phyloP scores from a whole-genome alignment of 2,797 vertebrate genomes.

The Synanceia verrucosa region DNA sequence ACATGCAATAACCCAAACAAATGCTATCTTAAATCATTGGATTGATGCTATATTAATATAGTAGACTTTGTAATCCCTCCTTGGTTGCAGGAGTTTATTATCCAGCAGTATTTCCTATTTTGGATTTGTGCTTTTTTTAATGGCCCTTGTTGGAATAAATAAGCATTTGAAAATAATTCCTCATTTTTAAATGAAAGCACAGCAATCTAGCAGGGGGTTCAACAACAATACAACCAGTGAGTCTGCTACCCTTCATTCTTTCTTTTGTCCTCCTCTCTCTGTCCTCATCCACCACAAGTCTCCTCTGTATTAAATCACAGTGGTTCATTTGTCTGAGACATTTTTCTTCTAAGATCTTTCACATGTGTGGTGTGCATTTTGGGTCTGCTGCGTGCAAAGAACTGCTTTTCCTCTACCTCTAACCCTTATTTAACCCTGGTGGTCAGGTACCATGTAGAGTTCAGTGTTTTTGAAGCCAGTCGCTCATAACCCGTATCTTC shows the following conservation, averaged over 20 bases:
- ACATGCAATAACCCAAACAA: not conserved
- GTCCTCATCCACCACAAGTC: slow-evolving; percentile 47
- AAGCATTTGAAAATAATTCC: not conserved
- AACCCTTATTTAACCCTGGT: slow-evolving; percentile 61
- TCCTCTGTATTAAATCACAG: slow-evolving; percentile 53
- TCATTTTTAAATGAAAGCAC: slow-evolving; percentile 17
- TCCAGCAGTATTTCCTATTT: not conserved
- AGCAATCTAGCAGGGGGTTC: slow-evolving; percentile 10
- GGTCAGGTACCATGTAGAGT: slow-evolving; percentile 61
- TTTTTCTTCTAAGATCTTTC: slow-evolving; percentile 51
- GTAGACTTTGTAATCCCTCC: not conserved
- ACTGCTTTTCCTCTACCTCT: slow-evolving; percentile 43
- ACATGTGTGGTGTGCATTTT: slow-evolving; percentile 41
- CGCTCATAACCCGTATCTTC: slow-evolving; percentile 48
- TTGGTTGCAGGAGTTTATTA: not conserved
- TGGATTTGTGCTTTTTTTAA: not conserved
- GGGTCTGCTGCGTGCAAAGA: slow-evolving; percentile 74
- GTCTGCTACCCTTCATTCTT: slow-evolving; percentile 12
- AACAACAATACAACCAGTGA: slow-evolving; percentile 36
- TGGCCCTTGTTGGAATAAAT: not conserved
- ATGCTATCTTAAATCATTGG: not conserved
- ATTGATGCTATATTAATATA: not conserved
- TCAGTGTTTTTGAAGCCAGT: slow-evolving; percentile 59
- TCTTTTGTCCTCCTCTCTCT: slow-evolving; percentile 19
- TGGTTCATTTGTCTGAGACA: slow-evolving; percentile 30